Evolutionary conservation across 1,140 invertebrate species (phyloP).

Genomic region (Bombus confusus): DNA sequence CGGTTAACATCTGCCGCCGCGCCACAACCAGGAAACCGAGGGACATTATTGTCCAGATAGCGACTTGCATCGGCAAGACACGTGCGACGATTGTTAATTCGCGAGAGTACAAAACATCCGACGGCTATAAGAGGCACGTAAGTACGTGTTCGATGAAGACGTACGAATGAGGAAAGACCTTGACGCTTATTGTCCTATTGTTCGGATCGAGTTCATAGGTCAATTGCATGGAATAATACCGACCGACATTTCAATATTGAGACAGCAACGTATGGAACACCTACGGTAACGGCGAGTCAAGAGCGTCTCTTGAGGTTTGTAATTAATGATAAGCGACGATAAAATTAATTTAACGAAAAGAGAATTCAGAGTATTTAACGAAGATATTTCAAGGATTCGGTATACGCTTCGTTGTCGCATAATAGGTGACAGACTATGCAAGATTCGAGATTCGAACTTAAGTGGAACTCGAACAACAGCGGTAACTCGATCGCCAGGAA

Average conservation of each 20-base stretch:
- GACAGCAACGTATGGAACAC: neutral
- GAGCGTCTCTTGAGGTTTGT: neutral
- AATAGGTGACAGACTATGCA: no score
- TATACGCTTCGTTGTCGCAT: no score
- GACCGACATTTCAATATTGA: neutral
- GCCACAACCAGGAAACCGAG: constrained; percentile 48
- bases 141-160: constrained; percentile 18
- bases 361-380: no score
- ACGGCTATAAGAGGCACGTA: neutral
- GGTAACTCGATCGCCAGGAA: neutral
- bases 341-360: no score
- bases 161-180: constrained; percentile 25
- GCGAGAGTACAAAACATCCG: constrained; percentile 6
- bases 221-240: neutral
- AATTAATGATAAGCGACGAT: no score
- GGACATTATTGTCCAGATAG: constrained; percentile 51
- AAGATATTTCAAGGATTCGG: no score
- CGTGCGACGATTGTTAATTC: constrained; percentile 38
- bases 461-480: neutral
- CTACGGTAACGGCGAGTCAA: neutral
- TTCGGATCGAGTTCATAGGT: constrained; percentile 37
- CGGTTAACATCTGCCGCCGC: constrained; percentile 51
- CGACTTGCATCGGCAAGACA: constrained; percentile 33
- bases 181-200: constrained; percentile 34
- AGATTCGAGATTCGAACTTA: neutral